Percentiles rank a stretch among this genome's conserved stretches.
Evolutionary conservation across 2,888 invertebrate genomes (phyloP).

Genomic region (Nyleta sp.): DNA sequence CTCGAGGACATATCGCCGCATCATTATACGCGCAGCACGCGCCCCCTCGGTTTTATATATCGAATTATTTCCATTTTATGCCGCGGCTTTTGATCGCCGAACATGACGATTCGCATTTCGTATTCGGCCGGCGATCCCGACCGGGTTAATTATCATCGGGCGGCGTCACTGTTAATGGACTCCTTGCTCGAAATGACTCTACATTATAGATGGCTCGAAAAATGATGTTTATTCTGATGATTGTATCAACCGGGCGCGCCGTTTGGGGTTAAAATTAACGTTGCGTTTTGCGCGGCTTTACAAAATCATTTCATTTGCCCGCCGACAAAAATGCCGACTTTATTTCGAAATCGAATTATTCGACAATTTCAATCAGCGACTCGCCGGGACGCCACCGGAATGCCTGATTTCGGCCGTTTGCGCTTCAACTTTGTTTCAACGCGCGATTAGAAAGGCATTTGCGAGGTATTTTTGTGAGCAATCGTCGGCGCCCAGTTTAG

Average conservation of each 20-base stretch:
- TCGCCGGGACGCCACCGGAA: too few relatives aligned
- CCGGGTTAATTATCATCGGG: conserved; percentile 73
- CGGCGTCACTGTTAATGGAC: conserved; percentile 72
- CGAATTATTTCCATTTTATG: conserved; percentile 75
- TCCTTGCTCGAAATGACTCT: conserved; percentile 51
- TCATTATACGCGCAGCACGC: conserved; percentile 71
- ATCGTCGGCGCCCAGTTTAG: too few relatives aligned
- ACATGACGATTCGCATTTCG: conserved; percentile 71
- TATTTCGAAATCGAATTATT: too few relatives aligned
- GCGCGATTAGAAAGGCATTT: too few relatives aligned
- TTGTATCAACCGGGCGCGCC: neutral
- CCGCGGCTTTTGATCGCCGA: conserved; percentile 71
- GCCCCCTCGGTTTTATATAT: conserved; percentile 67
- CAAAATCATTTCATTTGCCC: conserved; percentile 1
- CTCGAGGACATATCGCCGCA: conserved; percentile 68
- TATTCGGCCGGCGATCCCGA: conserved; percentile 67
- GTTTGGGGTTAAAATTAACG: conserved; percentile 16
- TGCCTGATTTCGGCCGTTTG: too few relatives aligned
- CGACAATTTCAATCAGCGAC: too few relatives aligned
- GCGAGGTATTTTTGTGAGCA: too few relatives aligned
- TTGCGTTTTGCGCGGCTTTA: too few relatives aligned
- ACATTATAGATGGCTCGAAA: conserved; percentile 32
- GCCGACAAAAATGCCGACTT: neutral
- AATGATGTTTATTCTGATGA: conserved; percentile 39
- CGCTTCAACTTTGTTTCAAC: too few relatives aligned